Conservation (phyloP, 1,140 invertebrate species). For the Anagrus nilaparvatae region DNA sequence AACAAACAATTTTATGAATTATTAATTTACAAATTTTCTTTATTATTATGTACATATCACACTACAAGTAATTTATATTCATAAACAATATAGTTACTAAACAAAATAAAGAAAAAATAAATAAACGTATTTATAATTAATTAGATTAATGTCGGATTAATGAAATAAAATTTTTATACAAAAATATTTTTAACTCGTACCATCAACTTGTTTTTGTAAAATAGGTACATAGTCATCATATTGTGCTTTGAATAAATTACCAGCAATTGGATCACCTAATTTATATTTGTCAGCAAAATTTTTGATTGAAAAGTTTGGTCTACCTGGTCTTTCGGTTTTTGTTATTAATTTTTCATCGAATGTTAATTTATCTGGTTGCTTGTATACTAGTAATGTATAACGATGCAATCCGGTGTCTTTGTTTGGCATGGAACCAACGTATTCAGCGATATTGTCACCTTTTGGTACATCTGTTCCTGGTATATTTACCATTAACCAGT, state of each 20-base stretch:
- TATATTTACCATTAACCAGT: constrained; percentile 1
- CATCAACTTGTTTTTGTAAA: too few relatives aligned
- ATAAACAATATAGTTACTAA: too few relatives aligned
- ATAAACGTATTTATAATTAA: too few relatives aligned
- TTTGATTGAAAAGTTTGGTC: not conserved
- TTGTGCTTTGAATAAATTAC: not conserved
- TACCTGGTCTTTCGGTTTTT: not conserved
- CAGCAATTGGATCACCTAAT: not conserved
- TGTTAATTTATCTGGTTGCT: not conserved
- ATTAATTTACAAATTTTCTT: too few relatives aligned
- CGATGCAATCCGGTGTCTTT: not conserved
- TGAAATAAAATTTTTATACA: too few relatives aligned
- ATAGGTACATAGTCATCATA: constrained; percentile 4
- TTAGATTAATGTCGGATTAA: too few relatives aligned
- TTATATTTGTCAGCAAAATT: not conserved
- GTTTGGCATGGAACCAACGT: not conserved
- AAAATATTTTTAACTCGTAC: too few relatives aligned
- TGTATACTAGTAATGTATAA: not conserved
- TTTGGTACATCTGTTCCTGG: not conserved
- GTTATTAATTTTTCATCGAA: not conserved
- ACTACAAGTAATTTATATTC: too few relatives aligned
- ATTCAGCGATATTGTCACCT: not conserved
- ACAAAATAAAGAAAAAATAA: too few relatives aligned
- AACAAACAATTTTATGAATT: too few relatives aligned
- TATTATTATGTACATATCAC: too few relatives aligned